Evolutionary conservation across 2,113 vertebrate genomes (phyloP), one percentile per base, ranked within the genome.

Genomic region (Lates calcarifer): DNA sequence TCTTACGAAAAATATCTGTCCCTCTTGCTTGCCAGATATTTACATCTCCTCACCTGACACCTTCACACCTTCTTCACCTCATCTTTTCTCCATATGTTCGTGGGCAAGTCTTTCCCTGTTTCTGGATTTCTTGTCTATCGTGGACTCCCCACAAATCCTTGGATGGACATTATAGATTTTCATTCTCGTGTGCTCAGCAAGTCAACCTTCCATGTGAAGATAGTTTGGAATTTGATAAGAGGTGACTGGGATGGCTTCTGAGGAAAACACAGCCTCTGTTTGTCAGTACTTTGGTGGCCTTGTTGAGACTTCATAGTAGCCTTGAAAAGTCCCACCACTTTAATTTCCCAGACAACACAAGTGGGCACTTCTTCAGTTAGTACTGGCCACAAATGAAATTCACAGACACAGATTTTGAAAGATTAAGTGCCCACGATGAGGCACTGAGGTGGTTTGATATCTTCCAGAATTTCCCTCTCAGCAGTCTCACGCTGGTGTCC

Each of bases 341-440:
- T 63, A 2, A 74, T 78, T 81, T 74, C 49, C 76, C 69, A 79
- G 63, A 79, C 76, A 26, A 80, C 39, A 77, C 55, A 58, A 77
- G 72, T 79, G 70, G 60, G 55, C 71, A 31, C 33, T 77, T 13
- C n/a, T 67, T 70, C 56, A 63, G 5, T 24, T 56, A 29, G 81
- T 74, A 26, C 57, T n/a, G 39, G 20, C 0, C 13, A 51, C 57
- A 71, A 72, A 76, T 73, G 5, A 68, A 79, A 64, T 74, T 45
- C 61, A 58, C 82, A 84, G 63, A 85, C 49, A 53, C 55, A 71
- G 55, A 65, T 66, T 75, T 18, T 35, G 7, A 70, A 55, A 62
- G 60, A 75, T 82, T 20, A 55, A 60, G 26, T 45, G 43, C 9
- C 53, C 0, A 3, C 77, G 53, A 79, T 79, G 77, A 80, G 47